Conservation (phyloP, 2,888 invertebrate genomes). For the Melieria omissa region DNA sequence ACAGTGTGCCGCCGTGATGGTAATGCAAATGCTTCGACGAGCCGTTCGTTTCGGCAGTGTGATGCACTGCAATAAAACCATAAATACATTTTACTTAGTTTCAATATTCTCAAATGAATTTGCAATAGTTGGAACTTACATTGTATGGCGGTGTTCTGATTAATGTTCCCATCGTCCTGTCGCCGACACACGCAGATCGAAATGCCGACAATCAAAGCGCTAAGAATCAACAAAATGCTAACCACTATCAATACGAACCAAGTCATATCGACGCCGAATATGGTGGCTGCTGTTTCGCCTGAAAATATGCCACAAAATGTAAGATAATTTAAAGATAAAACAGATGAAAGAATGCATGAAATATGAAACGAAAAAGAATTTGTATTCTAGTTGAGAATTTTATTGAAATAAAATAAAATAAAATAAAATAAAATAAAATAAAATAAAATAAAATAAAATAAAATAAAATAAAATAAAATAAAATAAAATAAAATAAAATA, state of each 20-base stretch:
- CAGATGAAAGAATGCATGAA: no score
- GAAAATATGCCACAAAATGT: constrained; percentile 33
- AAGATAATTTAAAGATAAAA: not conserved
- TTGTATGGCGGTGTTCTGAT: constrained; percentile 69
- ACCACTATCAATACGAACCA: constrained; percentile 82
- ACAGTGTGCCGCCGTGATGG: constrained; percentile 68
- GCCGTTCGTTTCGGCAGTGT: constrained; percentile 75
- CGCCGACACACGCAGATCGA: constrained; percentile 83
- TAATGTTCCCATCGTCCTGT: constrained; percentile 61
- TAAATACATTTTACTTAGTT: no score
- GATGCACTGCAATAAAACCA: constrained; percentile 58
- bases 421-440: no score
- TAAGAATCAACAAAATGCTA: constrained; percentile 75
- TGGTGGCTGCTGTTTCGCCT: constrained; percentile 74
- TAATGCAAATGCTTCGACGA: constrained; percentile 72
- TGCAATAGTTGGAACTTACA: constrained; percentile 51
- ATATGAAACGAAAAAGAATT: not conserved
- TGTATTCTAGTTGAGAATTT: no score
- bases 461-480: no score
- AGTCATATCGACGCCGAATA: constrained; percentile 79
- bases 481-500: no score
- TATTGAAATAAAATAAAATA: no score
- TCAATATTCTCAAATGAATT: not conserved
- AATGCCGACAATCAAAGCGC: constrained; percentile 76
- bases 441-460: no score